Base-by-base conservation (phyloP, 2,797 vertebrate species). In the Fistularia tabacaria region DNA sequence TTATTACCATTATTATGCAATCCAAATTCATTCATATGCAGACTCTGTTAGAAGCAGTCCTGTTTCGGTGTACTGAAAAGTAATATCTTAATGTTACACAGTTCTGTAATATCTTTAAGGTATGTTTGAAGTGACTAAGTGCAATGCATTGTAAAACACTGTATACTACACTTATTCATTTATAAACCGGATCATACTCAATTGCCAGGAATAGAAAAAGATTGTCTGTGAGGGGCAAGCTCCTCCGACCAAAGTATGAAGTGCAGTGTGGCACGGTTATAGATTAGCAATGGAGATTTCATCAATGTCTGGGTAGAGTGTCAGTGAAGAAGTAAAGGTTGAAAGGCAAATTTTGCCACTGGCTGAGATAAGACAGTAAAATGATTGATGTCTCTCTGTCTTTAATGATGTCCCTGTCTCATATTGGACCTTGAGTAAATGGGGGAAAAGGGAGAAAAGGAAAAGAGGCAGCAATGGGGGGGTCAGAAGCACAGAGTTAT, bases 341-440 rank as follows among this genome's bases (percentile, higher is more conserved):
- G 62, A 79, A 73, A 80, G 64, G 71, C 69, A 64, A 38, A 74
- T 74, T 79, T 64, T 73, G 90, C 90, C 90, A 84, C 86, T 85
- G 89, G 89, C 87, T 73, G 79, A 88, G 90, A 93, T 93, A 90
- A 74, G 74, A 81, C 69, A 51, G 77, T 69, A 56, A 87, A 64
- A 86, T 92, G 92, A 93, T 92, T 91, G 92, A 91, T 86, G 88
- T 88, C 90, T 88, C 53, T 46, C 88, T 89, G 87, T 85, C 91
- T 93, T 91, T 92, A 93, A 94, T 94, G 91, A 94, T 93, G 92
- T 93, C 92, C 89, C 77, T 84, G 81, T 69, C 71, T 82, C 71
- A 44, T 69, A 82, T 77, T 86, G 79, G 67, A 78, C 73, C 72
- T 67, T 79, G 72, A 78, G 76, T 72, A 42, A 55, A 80, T 52